Evolutionary conservation across 2,113 vertebrate species (phyloP), one percentile per base, ranked within the genome.

Genomic region (Bos javanicus): DNA sequence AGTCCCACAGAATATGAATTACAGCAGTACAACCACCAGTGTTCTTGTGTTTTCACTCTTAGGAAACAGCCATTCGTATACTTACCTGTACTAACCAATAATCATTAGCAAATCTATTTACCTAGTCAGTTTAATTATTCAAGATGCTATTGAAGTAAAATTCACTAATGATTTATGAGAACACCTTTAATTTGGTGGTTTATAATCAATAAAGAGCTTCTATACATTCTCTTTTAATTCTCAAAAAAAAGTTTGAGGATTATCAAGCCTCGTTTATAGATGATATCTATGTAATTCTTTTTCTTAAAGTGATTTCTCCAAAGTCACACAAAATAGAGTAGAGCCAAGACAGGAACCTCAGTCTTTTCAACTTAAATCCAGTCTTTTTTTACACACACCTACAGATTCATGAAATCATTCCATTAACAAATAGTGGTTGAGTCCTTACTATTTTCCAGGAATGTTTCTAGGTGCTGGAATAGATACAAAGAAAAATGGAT

Each of bases 1-100:
- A 96, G 48, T 91, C 57, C 6, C 82, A 88, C 46, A 88, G 59
- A 91, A 95, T 80, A 96, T 84, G 46, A 96, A 84, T 93, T 93
- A 87, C 21, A 95, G 87, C 3, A 71, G 30, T 80, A 80, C 48
- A 78, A 59, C 52, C 96, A 57, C 26, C 43, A 93, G 52, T 91
- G 30, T 90, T 92, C 56, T 92, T 96, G 48, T 94, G 25, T 87
- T 74, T 95, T 85, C 39, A 94, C 64, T 78, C 64, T 93, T 26
- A 86, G 25, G 78, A 76, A 92, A 81, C n/a, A 52, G 3, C 28
- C 33, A 67, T 84, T 25, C 7, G 25, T 87, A 60, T 1, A 89
- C 28, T 78, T 86, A 62, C 9, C 86, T 95, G n/a, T 87, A 87
- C 90, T 92, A 92, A 76, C 54, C 80, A 93, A 84, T 86, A 91